Evolutionary conservation across 2,113 vertebrate genomes (phyloP).

Genomic region (Gobio gobio): DNA sequence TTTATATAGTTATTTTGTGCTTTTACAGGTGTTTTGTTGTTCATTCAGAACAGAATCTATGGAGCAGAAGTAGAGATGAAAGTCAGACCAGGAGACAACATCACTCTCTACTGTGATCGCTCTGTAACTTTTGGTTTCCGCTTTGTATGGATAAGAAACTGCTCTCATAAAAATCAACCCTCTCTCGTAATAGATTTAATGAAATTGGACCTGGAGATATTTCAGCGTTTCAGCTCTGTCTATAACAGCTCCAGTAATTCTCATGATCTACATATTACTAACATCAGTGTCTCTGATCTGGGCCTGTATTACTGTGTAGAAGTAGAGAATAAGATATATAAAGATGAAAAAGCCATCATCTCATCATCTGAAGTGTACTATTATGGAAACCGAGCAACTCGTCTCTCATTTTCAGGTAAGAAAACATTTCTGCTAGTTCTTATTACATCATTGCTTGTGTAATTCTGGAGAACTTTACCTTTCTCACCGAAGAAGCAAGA

Average conservation of each 20-base stretch:
- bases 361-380: too few species aligned
- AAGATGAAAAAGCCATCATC: too few species aligned
- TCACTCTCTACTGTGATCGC: too few species aligned
- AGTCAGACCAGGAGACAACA: background rate
- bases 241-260: background rate
- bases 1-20: too few species aligned
- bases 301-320: too few species aligned
- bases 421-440: background rate
- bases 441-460: background rate
- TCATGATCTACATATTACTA: conserved; percentile 1
- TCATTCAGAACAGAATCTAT: conserved; percentile 21
- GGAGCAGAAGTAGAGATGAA: conserved; percentile 27
- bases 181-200: background rate
- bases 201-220: fast-evolving
- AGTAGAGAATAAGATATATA: too few species aligned
- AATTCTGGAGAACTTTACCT: background rate
- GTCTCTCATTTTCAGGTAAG: conserved; percentile 26
- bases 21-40: conserved; percentile 42
- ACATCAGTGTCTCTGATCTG: too few species aligned
- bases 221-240: background rate
- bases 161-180: conserved; percentile 17
- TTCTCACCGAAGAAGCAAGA: background rate
- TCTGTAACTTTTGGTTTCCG: too few species aligned
- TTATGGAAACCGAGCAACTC: background rate
- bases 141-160: background rate